phyloP scores from a whole-genome alignment of 2,113 vertebrate genomes.

The Lophotis ruficrista region DNA sequence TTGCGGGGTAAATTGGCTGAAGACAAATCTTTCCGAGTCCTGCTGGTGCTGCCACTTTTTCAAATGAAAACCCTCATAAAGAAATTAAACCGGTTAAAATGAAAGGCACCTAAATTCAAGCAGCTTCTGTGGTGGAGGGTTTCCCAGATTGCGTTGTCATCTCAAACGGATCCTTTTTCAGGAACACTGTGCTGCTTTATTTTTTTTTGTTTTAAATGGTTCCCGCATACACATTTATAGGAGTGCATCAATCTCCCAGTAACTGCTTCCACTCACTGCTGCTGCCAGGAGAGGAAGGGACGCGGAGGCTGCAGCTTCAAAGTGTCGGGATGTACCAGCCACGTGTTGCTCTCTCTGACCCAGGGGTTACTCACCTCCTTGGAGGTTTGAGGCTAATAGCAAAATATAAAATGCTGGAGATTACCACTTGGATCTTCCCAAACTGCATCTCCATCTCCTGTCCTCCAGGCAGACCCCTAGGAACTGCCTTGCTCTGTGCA shows the following conservation, averaged over 20 bases:
- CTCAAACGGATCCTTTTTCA: not conserved
- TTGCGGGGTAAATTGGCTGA: constrained; percentile 43
- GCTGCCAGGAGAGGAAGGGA: not conserved
- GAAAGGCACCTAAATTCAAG: not conserved
- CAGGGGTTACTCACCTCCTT: not conserved
- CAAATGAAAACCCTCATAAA: constrained; percentile 42
- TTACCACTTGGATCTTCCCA: not conserved
- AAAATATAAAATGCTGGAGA: not conserved
- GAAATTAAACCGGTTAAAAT: constrained; percentile 44
- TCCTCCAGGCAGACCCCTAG: not conserved
- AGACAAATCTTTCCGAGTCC: not conserved
- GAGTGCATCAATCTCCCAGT: not conserved
- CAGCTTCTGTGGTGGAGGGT: not conserved
- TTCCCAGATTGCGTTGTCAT: not conserved
- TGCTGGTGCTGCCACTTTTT: constrained; percentile 1
- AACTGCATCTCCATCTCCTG: not conserved
- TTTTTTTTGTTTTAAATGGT: not conserved
- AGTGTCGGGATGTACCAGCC: not conserved
- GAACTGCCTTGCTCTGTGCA: not conserved
- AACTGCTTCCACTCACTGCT: not conserved
- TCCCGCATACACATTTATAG: not conserved
- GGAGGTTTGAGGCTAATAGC: not conserved
- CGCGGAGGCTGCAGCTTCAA: not conserved
- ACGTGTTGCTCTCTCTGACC: not conserved
- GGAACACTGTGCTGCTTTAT: not conserved